Base-by-base conservation (phyloP, 2,888 invertebrate genomes). In the Drosophila hawaiiensis region DNA sequence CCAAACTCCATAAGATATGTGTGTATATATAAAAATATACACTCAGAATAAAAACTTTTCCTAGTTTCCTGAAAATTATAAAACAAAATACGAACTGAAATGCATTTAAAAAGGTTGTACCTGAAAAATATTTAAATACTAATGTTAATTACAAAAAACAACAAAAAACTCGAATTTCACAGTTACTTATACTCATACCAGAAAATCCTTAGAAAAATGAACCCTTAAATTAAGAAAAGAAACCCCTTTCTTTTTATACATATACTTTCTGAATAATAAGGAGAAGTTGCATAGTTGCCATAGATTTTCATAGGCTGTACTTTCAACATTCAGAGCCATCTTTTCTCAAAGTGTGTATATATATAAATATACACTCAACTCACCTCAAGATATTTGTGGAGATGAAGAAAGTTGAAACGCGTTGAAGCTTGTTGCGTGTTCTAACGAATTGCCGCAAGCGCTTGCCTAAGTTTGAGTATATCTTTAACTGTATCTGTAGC, bases 401-500 rank as follows among this genome's bases (percentile, higher is more conserved):
- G 47, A 47, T 12, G 41, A n/a, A 41, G 39, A 47, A 43, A 73
- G 64, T 28, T 63, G 29, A 58, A 62, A 41, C 85, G 88, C 85
- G 85, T 84, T 56, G 73, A 75, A 81, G 81, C 73, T 76, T 52
- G 63, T 53, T 70, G 67, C 68, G 71, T 77, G 78, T 63, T 73
- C 78, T 85, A 85, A 85, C 81, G 88, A 85, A 81, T 50, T 9
- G 76, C 88, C 76, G 25, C 43, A 16, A 68, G 85, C 78, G 2
- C 53, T 69, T 71, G 29, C 12, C 35, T 4, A 73, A 66, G 56
- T 58, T 47, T 16, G 25, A 16, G 47, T 25, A 25, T 47, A 54
- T 53, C 29, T 59, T 25, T 39, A 58, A 33, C 39, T 43, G 31
- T 50, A 41, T n/a, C 37, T 55, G 14, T 10, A 7, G 1, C 56